Base-by-base conservation (phyloP, 2,113 vertebrate genomes). In the Prunella himalayana region DNA sequence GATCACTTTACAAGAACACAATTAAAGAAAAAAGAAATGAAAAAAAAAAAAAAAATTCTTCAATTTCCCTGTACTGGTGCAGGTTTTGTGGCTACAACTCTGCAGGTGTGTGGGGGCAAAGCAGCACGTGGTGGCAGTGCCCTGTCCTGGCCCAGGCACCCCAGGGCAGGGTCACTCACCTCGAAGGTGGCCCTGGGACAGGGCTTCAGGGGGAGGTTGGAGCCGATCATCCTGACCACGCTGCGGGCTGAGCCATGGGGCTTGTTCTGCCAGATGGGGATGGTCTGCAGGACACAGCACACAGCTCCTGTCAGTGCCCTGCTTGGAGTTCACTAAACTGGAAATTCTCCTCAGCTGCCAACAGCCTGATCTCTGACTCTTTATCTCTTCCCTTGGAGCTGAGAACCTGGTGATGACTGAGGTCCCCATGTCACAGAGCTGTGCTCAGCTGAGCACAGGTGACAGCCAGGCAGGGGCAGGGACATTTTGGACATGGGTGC, bases 211-310 rank as follows among this genome's bases (percentile, higher is more conserved):
- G 99, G 99, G 37, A 99, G 98, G 51, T 98, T 99, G 65, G 99
- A 99, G 27, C 99, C 99, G 11, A 99, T 99, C 97, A 98, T 98
- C 96, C 99, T 98, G 79, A 99, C 99, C 39, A 99, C 99, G 66
- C 99, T 99, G 39, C 99, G 99, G 8, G 99, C 98, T 4, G 99
- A 98, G 90, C 99, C 99, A 21, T 99, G 98, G 30, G 99, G 99
- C 92, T 99, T 99, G 97, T 99, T 99, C 98, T 99, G 99, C 99
- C 99, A 99, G 94, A 99, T 99, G 80, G 99, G 99, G 93, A 99
- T 98, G 24, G 99, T 99, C 97, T 99, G 87, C 30, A 73, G 77
- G 71, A 89, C n/a, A 51, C 0, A 8, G 28, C 14, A 50, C 9
- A 51, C 1, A 17, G 20, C n/a, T n/a, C n/a, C 9, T 14, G 6